Base-by-base conservation (phyloP, 2,888 invertebrate species). In the Branchipolynoe longqiensis region DNA sequence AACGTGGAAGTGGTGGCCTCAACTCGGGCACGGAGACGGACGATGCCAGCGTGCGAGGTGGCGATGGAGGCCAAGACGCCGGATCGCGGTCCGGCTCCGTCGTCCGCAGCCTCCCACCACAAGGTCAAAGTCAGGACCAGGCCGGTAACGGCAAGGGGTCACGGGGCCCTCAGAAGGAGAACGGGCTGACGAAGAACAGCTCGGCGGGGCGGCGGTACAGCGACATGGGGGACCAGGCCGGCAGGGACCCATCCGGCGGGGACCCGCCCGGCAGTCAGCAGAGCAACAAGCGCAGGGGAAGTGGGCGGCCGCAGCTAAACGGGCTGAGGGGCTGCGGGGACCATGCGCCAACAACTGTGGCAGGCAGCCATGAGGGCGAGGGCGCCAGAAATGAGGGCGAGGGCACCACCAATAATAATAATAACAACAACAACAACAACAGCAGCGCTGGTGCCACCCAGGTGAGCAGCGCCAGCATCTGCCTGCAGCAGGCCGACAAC, bases 1-100 rank as follows among this genome's bases (percentile, higher is more conserved):
- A 82, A 38, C 69, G 54, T 3, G 73, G 78, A 25, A 83, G 58
- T 36, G 85, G 82, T 14, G 85, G 85, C 18, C 41, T 85, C 38
- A 85, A 81, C 48, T 85, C 85, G 12, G 85, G 85, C 25, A 85
- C 85, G 3, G 85, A 85, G 48, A 85, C 85, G 0, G 85, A 85
- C 31, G 78, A 85, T n/a, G 64, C 85, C 2, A 85, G 85, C 36
- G 69, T 85, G 62, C 40, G 81, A 14, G 54, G 56, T 33, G 64
- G 58, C 36, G 64, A 69, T 18, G 48, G 33, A 4, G 59, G 40
- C 2, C 58, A 54, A 8, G 83, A 74, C 22, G 56, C 8, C 4
- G 83, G 41, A 3, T 64, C 81, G 33, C 81, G 85, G 0, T 36
- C 64, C 38, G 82, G 81, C 22, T 62, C 81, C 8, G 81, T 59